Percentiles rank a stretch among this genome's conserved stretches.
phyloP scores from a whole-genome alignment of 2,113 vertebrate species.

The Bufo gargarizans region DNA sequence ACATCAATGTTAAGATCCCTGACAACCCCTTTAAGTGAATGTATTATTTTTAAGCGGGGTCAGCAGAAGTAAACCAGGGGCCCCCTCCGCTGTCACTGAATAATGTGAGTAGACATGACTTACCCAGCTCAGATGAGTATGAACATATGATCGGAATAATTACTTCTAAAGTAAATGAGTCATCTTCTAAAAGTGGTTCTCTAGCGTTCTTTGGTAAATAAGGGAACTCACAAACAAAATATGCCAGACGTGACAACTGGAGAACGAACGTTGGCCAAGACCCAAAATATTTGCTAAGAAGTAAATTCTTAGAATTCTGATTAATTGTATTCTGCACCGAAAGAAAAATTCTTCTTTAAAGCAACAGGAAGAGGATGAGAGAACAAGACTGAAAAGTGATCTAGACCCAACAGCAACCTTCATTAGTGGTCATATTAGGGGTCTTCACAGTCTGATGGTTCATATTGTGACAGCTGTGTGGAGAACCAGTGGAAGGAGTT shows the following conservation, averaged over 20 bases:
- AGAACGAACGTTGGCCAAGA: neutral
- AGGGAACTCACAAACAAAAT: conserved; percentile 38
- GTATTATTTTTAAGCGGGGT: too few species aligned
- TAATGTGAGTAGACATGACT: too few species aligned
- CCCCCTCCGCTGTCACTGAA: too few species aligned
- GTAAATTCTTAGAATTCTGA: neutral
- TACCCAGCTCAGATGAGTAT: too few species aligned
- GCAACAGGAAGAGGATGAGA: neutral
- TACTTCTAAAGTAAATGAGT: conserved; percentile 18
- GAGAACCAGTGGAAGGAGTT: too few species aligned
- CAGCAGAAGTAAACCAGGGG: too few species aligned
- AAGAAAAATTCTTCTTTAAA: neutral
- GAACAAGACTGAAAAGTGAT: neutral
- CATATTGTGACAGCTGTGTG: too few species aligned
- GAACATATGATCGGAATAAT: neutral
- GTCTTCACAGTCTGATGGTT: too few species aligned
- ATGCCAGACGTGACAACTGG: conserved; percentile 33
- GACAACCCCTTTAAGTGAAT: too few species aligned
- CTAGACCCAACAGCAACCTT: neutral
- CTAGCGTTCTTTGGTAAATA: conserved; percentile 15
- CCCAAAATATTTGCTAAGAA: neutral
- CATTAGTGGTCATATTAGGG: neutral
- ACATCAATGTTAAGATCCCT: too few species aligned
- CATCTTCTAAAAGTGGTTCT: conserved; percentile 1
- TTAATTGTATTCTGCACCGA: neutral